These are phyloP conservation scores for Yponomeuta sedellus DNA, from an alignment of 2,888 invertebrate genomes.

Conservation along the genomic window DNA sequence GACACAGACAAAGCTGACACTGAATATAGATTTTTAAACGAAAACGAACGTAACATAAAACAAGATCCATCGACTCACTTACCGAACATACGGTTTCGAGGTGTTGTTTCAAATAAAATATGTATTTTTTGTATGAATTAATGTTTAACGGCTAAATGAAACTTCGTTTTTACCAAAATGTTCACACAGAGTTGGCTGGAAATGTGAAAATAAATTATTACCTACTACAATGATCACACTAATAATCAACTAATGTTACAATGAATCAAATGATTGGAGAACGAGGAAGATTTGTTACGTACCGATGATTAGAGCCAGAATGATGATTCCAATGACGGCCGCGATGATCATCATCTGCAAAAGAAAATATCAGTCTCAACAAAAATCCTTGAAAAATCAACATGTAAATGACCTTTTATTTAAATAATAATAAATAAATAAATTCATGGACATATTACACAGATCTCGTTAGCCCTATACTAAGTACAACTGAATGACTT, in stretches of 20 bases:
- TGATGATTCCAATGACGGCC: slow-evolving; percentile 88
- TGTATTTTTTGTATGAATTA: background rate
- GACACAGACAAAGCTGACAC: slow-evolving; percentile 4
- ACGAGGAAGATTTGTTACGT: slow-evolving; percentile 56
- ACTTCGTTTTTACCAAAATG: slow-evolving; percentile 62
- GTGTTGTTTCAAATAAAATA: background rate
- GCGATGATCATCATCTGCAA: slow-evolving; percentile 93
- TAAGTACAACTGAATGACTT: too few relatives aligned
- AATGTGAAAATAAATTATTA: slow-evolving; percentile 64
- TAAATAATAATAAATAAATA: too few relatives aligned
- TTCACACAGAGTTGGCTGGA: slow-evolving; percentile 76
- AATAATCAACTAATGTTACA: background rate
- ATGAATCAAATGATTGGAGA: slow-evolving; percentile 36
- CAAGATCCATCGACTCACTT: background rate
- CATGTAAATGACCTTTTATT: too few relatives aligned
- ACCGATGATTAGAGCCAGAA: slow-evolving; percentile 93
- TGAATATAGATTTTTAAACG: background rate
- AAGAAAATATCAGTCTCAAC: slow-evolving; percentile 13
- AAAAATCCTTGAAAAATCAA: background rate
- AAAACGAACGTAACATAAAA: background rate
- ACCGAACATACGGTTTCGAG: background rate
- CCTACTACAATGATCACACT: slow-evolving; percentile 35
- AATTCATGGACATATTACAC: too few relatives aligned
- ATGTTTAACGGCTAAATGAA: slow-evolving; percentile 54
- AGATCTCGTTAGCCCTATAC: too few relatives aligned